Conservation (phyloP, 2,113 vertebrate genomes). For the Tichodroma muraria region DNA sequence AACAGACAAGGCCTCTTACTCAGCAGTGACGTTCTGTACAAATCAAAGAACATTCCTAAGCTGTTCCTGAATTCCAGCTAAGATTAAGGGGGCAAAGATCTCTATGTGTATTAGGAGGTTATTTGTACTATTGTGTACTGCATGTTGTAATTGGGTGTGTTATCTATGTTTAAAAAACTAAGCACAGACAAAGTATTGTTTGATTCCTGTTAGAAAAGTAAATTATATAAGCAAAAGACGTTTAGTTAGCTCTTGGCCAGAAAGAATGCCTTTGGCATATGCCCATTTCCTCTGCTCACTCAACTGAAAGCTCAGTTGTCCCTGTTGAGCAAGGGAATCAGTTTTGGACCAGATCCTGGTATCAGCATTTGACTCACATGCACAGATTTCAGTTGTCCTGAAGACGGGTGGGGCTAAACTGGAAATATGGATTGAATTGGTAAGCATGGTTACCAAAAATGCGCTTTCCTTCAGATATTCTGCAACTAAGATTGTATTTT, state of each 20-base stretch:
- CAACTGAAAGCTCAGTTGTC: neutral
- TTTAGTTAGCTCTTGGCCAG: neutral
- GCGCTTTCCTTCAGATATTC: neutral
- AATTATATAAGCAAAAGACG: neutral
- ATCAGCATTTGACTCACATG: neutral
- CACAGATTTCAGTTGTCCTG: neutral
- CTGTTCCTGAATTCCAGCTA: conserved; percentile 24
- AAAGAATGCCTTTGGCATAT: neutral
- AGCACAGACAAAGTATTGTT: neutral
- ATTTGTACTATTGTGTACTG: neutral
- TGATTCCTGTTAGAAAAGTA: neutral
- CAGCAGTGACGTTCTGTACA: neutral
- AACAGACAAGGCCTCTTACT: neutral
- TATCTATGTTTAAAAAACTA: neutral
- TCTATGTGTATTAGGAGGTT: neutral
- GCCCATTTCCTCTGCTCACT: neutral
- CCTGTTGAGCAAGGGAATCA: neutral
- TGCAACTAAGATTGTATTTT: neutral
- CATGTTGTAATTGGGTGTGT: neutral
- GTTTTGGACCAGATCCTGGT: neutral
- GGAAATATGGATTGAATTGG: neutral
- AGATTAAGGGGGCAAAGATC: conserved; percentile 54
- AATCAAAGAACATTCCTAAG: conserved; percentile 1
- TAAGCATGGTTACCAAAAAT: neutral
- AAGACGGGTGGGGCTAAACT: neutral